Evolutionary conservation across 2,888 invertebrate species (phyloP), one percentile per base, ranked within the genome.

Genomic region (Eurois occulta): DNA sequence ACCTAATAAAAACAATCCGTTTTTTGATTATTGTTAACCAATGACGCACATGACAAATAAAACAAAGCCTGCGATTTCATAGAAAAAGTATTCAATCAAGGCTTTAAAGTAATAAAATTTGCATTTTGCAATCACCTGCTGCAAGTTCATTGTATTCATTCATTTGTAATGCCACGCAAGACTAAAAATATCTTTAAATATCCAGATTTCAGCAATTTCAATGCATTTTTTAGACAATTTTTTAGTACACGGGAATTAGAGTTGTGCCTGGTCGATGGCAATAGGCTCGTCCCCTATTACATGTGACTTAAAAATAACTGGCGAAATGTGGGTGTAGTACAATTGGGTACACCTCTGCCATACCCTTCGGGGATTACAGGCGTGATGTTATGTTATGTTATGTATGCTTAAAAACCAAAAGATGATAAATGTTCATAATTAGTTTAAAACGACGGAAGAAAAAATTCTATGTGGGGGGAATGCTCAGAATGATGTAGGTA

Each of bases 131-230:
- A 73, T 73, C 16, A 35, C 52, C 55, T 16, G n/a, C 13, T 55
- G 62, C 65, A 73, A 78, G 80, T 79, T 73, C 52, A 38, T 78
- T 78, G 67, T 58, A n/a, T 67, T 66, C 62, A n/a, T 67, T 66
- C 60, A 46, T 64, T 78, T 55, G 41, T 60, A 73, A 70, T 70
- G 72, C 10, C 52, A 78, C 18, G 48, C 21, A 60, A 83, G 41
- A 58, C 69, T 60, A 35, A n/a, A n/a, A n/a, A n/a, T n/a, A 32
- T 69, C 41, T 43, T 46, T 60, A 8, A 38, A 16, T 11, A 73
- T 21, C n/a, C 16, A 21, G 28, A n/a, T 43, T 66, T 66, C 28
- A 13, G 13, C 11, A 11, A 28, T 66, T 38, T 21, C 35, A 46
- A n/a, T n/a, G 7, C 21, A 35, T 38, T 68, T 28, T 41, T 35